A percentile compares a stretch with the other conserved stretches of the same genome.
These are phyloP conservation scores for Erebia palarica DNA, from an alignment of 2,888 invertebrate genomes.

Conservation along the genomic window DNA sequence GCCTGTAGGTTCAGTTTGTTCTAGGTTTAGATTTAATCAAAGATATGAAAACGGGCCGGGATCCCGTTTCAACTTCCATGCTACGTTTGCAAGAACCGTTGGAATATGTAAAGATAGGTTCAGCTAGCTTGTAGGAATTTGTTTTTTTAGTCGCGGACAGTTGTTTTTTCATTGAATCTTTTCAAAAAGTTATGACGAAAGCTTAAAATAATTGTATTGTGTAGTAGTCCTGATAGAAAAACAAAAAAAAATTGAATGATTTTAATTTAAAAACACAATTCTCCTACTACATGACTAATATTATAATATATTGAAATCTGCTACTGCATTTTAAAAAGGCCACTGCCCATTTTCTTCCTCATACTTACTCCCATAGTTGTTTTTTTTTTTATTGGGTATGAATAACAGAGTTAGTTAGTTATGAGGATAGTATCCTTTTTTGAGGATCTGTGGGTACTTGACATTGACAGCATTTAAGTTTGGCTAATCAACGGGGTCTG, in stretches of 20 bases:
- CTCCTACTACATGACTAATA: background rate
- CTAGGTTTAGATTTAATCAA: slow-evolving; percentile 30
- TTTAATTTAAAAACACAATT: background rate
- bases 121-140: slow-evolving; percentile 17
- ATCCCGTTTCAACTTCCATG: slow-evolving; percentile 30
- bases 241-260: background rate
- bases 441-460: too few relatives aligned
- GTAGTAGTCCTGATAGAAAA: background rate
- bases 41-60: slow-evolving; percentile 33
- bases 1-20: slow-evolving; percentile 18
- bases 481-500: too few relatives aligned
- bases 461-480: too few relatives aligned
- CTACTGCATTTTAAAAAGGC: background rate
- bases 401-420: too few relatives aligned
- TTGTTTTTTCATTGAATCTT: background rate
- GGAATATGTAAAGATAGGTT: slow-evolving; percentile 29
- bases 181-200: background rate
- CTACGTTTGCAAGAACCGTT: slow-evolving; percentile 35
- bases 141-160: background rate
- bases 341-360: background rate
- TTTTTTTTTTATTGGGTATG: too few relatives aligned
- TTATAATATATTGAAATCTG: background rate
- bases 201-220: too few relatives aligned
- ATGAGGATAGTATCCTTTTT: too few relatives aligned
- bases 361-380: too few relatives aligned